Percentiles rank a stretch among this genome's conserved stretches.
Conservation (phyloP, 2,113 vertebrate genomes). For the Hydrolagus affinis region DNA sequence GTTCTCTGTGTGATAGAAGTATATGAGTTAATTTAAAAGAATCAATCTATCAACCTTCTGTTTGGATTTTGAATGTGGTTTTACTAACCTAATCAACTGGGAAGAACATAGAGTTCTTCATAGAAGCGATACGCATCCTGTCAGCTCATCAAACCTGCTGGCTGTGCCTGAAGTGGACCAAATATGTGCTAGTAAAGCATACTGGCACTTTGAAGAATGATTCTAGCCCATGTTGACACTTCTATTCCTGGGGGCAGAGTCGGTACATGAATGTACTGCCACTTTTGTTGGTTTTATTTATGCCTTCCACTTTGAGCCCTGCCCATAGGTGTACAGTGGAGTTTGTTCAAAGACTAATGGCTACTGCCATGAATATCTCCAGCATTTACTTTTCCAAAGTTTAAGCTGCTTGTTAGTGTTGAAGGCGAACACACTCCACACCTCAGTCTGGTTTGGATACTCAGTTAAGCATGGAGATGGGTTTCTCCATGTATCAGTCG, state of each 20-base stretch:
- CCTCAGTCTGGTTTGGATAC: too few species aligned
- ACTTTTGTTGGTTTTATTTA: constrained; percentile 13
- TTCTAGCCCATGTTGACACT: neutral
- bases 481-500: too few species aligned
- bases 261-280: neutral
- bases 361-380: neutral
- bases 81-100: constrained; percentile 6
- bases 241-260: constrained; percentile 8
- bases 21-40: neutral
- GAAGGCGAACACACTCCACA: too few species aligned
- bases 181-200: constrained; percentile 11
- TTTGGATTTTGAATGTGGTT: constrained; percentile 13
- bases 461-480: too few species aligned
- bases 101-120: neutral
- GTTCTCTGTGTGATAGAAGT: neutral
- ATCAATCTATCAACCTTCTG: neutral
- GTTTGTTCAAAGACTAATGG: neutral
- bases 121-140: neutral
- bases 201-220: constrained; percentile 24
- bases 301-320: neutral
- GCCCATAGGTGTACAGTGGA: neutral
- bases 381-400: neutral
- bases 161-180: neutral
- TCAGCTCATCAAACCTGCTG: neutral
- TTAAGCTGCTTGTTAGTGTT: neutral